Base-by-base conservation (phyloP, 2,888 invertebrate genomes). In the Stenoptilia bipunctidactyla region DNA sequence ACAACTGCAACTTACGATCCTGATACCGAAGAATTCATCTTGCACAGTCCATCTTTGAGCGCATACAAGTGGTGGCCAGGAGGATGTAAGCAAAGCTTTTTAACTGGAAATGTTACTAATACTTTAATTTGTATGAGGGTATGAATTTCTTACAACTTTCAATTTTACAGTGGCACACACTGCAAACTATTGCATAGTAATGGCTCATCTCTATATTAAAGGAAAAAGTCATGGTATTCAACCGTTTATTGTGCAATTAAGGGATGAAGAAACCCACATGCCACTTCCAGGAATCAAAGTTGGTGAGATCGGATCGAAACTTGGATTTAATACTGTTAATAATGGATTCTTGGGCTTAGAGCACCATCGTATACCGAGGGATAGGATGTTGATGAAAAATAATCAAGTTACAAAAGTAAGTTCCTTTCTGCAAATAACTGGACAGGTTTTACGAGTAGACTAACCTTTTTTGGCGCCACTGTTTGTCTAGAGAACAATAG, bases 61-160 rank as follows among this genome's bases (percentile, higher is more conserved):
- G 88, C 97, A 0, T 94, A 93, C 61, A 98, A 98, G 79, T 97
- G 96, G 96, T 97, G 97, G 97, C 97, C 97, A 12, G 97, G 97
- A 20, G 91, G 92, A 55, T 87, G 96, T 96, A 80, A 88, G 93
- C 88, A 45, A 5, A 3, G 2, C 38, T 38, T 9, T 14, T 25
- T 13, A 13, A 15, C 13, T 30, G 10, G 8, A 9, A n/a, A n/a
- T 34, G 4, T 34, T n/a, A 34, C 12, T 13, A 34, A 13, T 14
- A 3, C 13, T 5, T 27, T 30, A 6, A 30, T 30, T 3, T 2
- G 12, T 10, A 8, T 13, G 14, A 13, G 1, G 15, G 9, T 8
- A 36, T 25, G n/a, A 25, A n/a, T n/a, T n/a, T n/a, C 14, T 13
- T 30, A 13, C 12, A n/a, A 9, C 6, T 27, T 13, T 34, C 12